Evolutionary conservation across 1,140 invertebrate species (phyloP).

Genomic region (Drosophila chauvacae): DNA sequence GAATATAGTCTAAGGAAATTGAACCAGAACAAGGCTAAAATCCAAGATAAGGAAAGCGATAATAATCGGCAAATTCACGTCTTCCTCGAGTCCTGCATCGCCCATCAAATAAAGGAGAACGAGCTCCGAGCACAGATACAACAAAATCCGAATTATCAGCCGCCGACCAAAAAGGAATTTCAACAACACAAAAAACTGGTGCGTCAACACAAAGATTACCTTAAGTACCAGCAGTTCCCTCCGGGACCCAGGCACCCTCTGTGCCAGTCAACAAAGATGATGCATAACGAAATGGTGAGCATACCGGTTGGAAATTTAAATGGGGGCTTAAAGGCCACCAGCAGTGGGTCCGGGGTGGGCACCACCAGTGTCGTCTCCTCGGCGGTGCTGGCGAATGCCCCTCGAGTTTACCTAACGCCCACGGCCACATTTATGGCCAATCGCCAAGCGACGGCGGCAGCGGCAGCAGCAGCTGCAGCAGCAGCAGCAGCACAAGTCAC

Average conservation of each 20-base stretch:
- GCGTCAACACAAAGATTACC: background rate
- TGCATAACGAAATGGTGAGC: conserved; percentile 83
- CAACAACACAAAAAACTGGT: conserved; percentile 7
- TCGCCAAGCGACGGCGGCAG: conserved; percentile 10
- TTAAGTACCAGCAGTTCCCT: background rate
- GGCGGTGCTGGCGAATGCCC: conserved; percentile 62
- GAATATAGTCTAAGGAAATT: background rate
- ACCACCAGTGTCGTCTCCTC: conserved; percentile 43
- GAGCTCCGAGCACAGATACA: background rate
- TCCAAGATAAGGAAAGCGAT: background rate
- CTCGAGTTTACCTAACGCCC: conserved; percentile 60
- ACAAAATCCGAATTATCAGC: background rate
- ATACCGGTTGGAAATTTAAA: conserved; percentile 74
- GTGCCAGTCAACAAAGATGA: conserved; percentile 29
- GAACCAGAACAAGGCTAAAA: background rate
- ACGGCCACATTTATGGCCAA: conserved; percentile 52
- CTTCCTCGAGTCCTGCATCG: background rate
- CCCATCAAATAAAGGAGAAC: background rate
- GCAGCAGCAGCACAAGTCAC: conserved; percentile 12
- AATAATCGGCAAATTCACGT: background rate
- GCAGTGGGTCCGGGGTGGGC: conserved; percentile 43
- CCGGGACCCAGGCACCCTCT: background rate
- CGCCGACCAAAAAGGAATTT: background rate
- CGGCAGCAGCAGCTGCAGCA: conserved; percentile 4
- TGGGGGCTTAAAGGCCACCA: conserved; percentile 61